Conservation (phyloP, 2,888 invertebrate species). For the Cheilosia vernalis region DNA sequence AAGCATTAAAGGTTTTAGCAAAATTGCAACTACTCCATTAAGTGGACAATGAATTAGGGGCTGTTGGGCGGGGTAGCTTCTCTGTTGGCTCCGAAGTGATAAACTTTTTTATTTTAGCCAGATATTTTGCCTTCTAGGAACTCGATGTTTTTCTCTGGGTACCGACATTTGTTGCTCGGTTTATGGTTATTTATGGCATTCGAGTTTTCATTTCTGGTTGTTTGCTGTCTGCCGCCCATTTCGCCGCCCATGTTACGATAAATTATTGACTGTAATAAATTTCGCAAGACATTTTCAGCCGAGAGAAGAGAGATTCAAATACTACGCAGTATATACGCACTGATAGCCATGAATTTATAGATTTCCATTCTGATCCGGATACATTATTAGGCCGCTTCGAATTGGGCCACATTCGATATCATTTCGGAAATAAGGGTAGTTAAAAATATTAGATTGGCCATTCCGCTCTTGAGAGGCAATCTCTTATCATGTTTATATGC, state of each 20-base stretch:
- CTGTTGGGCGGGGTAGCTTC: not conserved
- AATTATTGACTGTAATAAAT: constrained; percentile 61
- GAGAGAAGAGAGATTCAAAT: not conserved
- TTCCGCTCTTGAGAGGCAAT: constrained; percentile 31
- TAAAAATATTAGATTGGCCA: constrained; percentile 64
- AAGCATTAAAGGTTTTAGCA: constrained; percentile 52
- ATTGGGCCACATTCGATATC: constrained; percentile 37
- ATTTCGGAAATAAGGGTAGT: constrained; percentile 21
- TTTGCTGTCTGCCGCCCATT: constrained; percentile 8
- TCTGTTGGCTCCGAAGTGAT: constrained; percentile 13
- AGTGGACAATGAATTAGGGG: constrained; percentile 52
- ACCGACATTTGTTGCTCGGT: constrained; percentile 54
- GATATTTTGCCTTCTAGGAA: constrained; percentile 31
- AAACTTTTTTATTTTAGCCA: constrained; percentile 45
- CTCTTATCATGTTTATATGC: not conserved
- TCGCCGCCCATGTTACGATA: constrained; percentile 31
- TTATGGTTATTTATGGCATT: constrained; percentile 61
- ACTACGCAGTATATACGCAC: not conserved
- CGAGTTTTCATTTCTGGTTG: constrained; percentile 36
- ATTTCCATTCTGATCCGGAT: constrained; percentile 29
- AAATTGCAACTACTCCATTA: constrained; percentile 48
- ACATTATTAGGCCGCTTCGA: constrained; percentile 25
- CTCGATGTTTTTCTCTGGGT: constrained; percentile 28
- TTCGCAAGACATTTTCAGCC: constrained; percentile 19
- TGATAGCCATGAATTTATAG: constrained; percentile 46